These are phyloP conservation scores for Ammodytes marinus DNA, from an alignment of 2,113 vertebrate genomes.

Conservation along the genomic window DNA sequence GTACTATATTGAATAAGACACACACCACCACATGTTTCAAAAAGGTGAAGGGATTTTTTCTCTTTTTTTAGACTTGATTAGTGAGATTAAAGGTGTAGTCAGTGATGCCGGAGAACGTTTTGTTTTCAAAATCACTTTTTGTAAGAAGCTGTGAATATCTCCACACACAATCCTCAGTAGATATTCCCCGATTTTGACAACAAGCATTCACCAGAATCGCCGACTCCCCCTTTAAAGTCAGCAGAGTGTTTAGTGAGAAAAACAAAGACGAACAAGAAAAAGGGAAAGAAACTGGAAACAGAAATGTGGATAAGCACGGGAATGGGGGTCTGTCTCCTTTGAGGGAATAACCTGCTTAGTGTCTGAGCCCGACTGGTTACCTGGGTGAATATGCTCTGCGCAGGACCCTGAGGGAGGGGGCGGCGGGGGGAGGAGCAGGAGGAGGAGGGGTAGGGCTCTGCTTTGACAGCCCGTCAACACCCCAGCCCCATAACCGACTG, in stretches of 20 bases:
- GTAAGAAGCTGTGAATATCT: too few species aligned
- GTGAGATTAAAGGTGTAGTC: neutral
- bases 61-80: neutral
- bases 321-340: slow-evolving; percentile 6
- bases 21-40: neutral
- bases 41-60: neutral
- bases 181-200: too few species aligned
- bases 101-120: too few species aligned
- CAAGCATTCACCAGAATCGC: too few species aligned
- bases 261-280: neutral
- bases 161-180: too few species aligned
- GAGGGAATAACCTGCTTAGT: slow-evolving; percentile 14
- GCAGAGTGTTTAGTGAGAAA: neutral
- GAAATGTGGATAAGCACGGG: slow-evolving; percentile 3
- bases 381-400: slow-evolving; percentile 97
- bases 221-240: too few species aligned
- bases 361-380: slow-evolving; percentile 81
- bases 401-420: slow-evolving; percentile 96
- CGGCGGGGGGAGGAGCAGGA: slow-evolving; percentile 93
- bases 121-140: too few species aligned
- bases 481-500: slow-evolving; percentile 99
- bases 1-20: neutral
- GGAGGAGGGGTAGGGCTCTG: slow-evolving; percentile 93
- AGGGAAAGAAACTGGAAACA: neutral
- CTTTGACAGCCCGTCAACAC: slow-evolving; percentile 96